A percentile compares a stretch with the other conserved stretches of the same genome.
phyloP scores from a whole-genome alignment of 2,888 invertebrate genomes.

The Eubasilissa splendida region DNA sequence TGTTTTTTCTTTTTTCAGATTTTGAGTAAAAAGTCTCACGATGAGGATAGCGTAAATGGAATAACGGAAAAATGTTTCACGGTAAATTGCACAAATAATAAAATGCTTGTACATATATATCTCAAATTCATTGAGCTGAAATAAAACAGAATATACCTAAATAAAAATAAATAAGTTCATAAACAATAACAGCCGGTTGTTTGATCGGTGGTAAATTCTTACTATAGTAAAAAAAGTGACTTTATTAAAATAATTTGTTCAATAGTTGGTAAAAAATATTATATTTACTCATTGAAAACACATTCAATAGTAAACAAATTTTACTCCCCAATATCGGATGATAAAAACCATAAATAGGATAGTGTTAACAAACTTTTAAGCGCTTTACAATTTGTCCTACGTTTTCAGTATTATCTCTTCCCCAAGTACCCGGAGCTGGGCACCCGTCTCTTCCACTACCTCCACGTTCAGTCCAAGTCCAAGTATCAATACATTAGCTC shows the following conservation, averaged over 20 bases:
- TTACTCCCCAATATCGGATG: too few relatives aligned
- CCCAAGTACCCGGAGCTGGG: constrained; percentile 84
- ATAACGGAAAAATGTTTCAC: constrained; percentile 79
- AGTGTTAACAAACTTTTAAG: too few relatives aligned
- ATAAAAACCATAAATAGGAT: too few relatives aligned
- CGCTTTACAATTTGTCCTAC: too few relatives aligned
- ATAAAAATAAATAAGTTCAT: neutral
- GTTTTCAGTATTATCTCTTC: constrained; percentile 80
- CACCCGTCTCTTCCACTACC: constrained; percentile 77
- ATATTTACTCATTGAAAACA: too few relatives aligned
- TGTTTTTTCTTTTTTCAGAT: constrained; percentile 70
- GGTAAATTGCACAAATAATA: constrained; percentile 63
- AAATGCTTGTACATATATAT: neutral
- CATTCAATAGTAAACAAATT: too few relatives aligned
- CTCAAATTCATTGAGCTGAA: neutral
- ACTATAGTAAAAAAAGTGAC: too few relatives aligned
- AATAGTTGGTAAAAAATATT: too few relatives aligned
- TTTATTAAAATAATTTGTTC: too few relatives aligned
- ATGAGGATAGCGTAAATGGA: constrained; percentile 81
- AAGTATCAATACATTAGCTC: constrained; percentile 75
- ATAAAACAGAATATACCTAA: neutral
- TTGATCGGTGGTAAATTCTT: too few relatives aligned
- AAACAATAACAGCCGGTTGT: neutral
- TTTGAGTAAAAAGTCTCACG: constrained; percentile 78
- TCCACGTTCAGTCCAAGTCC: constrained; percentile 75